Evolutionary conservation across 2,888 invertebrate genomes (phyloP), one percentile per base, ranked within the genome.

Genomic region (Parthenolecanium corni): DNA sequence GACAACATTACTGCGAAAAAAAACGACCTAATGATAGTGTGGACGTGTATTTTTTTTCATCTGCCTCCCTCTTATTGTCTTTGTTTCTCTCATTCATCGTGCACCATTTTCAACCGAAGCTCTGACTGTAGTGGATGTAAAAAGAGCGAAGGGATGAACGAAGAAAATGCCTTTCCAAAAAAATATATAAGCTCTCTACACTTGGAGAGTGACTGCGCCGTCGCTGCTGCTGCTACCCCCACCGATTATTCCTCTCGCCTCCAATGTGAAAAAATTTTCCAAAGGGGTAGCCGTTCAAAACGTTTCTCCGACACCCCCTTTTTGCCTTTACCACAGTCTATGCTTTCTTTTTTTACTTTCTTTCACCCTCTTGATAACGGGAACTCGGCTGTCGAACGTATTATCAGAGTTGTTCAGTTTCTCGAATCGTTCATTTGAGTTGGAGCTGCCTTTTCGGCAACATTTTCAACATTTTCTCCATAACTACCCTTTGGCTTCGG

Each of bases 361-460:
- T 49, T 25, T 49, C 51, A 61, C 61, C 61, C 61, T 61, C 61
- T 61, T 61, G 61, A 61, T 61, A 61, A 61, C 61, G 31, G 5
- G 31, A 61, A 61, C 47, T 49, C 61, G n/a, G 49, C 49, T 61
- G 61, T 61, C 40, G 61, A 61, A 61, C 49, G 49, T 61, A 51
- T 61, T 61, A 61, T 61, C 61, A 61, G 61, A 31, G 38, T 61
- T 61, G 61, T 61, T 61, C 31, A 51, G 61, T 61, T 61, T 61
- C 61, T 40, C 61, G 21, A 20, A 51, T 47, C 40, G 61, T 61
- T 61, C 61, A 61, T 51, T 61, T 61, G 49, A 38, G 61, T 61
- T 61, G 20, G 20, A 61, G 61, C 61, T 51, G 38, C 47, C 38
- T 47, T 31, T 61, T 20, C 61, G 40, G 47, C 61, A 18, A 47